Percentiles rank a stretch among this genome's conserved stretches.
Evolutionary conservation across 2,797 vertebrate species (phyloP).

Genomic region (Anas acuta): DNA sequence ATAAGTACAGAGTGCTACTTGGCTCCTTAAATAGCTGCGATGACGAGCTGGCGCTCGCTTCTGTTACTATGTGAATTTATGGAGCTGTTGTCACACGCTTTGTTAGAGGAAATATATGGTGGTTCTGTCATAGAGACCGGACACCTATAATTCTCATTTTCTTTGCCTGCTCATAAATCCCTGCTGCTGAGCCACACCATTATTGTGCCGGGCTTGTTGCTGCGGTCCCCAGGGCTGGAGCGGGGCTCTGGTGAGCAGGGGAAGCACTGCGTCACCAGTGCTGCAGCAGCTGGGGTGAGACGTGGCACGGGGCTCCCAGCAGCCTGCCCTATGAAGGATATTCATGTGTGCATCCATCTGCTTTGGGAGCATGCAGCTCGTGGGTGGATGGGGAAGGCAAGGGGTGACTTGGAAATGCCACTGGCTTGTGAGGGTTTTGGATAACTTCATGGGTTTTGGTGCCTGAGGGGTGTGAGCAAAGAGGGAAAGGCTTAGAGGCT

Average conservation of each 20-base stretch:
- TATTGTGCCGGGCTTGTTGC: background rate
- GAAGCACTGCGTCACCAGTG: constrained; percentile 46
- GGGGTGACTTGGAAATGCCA: background rate
- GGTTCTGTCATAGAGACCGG: constrained; percentile 63
- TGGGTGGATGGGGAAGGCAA: background rate
- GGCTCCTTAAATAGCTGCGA: constrained; percentile 75
- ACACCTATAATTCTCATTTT: constrained; percentile 71
- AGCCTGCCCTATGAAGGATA: background rate
- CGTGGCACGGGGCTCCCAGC: background rate
- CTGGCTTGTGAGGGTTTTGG: background rate
- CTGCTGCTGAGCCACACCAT: background rate
- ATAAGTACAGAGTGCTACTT: constrained; percentile 68
- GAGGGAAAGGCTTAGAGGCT: background rate
- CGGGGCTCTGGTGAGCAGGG: background rate
- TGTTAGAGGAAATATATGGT: constrained; percentile 72
- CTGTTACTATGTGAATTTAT: constrained; percentile 79
- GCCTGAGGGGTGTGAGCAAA: background rate
- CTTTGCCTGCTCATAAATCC: constrained; percentile 63
- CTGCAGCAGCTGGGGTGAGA: constrained; percentile 6
- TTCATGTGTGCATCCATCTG: background rate
- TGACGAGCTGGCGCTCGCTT: constrained; percentile 67
- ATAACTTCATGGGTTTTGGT: background rate
- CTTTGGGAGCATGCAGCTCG: background rate
- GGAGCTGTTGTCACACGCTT: constrained; percentile 74
- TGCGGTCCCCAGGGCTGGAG: background rate